Conservation (phyloP, 1,140 invertebrate genomes). For the Cydia fagiglandana region DNA sequence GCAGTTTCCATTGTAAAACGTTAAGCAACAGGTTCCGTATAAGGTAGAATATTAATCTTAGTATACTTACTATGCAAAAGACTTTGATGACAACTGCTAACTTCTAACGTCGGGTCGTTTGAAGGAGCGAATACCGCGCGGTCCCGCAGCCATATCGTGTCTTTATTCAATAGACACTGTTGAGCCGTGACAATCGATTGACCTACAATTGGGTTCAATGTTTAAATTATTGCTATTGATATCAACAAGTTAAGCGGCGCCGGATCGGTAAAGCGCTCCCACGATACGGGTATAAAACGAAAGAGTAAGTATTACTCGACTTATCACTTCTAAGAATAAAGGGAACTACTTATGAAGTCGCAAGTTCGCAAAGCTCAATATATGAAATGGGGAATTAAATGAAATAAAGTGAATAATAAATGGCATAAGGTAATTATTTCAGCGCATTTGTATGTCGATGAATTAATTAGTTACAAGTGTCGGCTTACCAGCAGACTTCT, state of each 20-base stretch:
- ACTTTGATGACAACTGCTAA: conserved; percentile 68
- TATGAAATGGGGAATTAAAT: too few relatives aligned
- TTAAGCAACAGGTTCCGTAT: conserved; percentile 12
- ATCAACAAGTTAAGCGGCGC: conserved; percentile 28
- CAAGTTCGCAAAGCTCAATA: too few relatives aligned
- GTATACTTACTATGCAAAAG: conserved; percentile 63
- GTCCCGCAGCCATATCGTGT: conserved; percentile 74
- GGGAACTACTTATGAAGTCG: neutral
- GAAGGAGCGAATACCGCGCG: conserved; percentile 64
- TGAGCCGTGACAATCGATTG: conserved; percentile 73
- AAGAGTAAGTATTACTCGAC: neutral
- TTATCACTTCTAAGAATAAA: neutral
- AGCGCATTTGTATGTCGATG: too few relatives aligned
- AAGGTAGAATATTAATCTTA: conserved; percentile 22
- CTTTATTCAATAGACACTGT: conserved; percentile 74
- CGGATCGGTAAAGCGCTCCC: conserved; percentile 24
- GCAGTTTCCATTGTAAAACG: neutral
- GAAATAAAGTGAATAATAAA: too few relatives aligned
- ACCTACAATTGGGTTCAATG: conserved; percentile 64
- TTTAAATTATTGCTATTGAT: conserved; percentile 52
- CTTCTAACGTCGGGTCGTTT: conserved; percentile 58
- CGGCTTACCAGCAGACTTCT: conserved; percentile 63
- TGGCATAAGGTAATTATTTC: too few relatives aligned
- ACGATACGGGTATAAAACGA: conserved; percentile 8
- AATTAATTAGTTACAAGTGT: neutral